Evolutionary conservation across 2,113 vertebrate genomes (phyloP).

Genomic region (Chrysochloris asiatica): DNA sequence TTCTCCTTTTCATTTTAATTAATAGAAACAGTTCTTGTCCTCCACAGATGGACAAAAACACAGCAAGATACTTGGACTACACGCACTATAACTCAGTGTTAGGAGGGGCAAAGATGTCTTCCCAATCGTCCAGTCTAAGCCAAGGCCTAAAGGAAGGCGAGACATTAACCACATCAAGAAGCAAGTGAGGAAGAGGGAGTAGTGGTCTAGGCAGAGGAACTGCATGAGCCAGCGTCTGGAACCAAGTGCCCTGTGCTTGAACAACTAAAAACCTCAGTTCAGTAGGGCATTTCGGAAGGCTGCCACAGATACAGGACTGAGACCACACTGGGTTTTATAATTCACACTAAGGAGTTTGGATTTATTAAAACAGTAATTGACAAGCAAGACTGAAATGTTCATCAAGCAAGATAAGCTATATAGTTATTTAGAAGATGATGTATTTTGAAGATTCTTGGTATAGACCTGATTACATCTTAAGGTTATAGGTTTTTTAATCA

Average conservation of each 20-base stretch:
- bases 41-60: not conserved
- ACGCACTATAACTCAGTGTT: not conserved
- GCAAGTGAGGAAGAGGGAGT: not conserved
- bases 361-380: not conserved
- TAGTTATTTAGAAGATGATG: constrained; percentile 46
- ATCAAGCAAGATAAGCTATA: constrained; percentile 31
- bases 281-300: not conserved
- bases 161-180: not conserved
- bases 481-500: constrained; percentile 28
- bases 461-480: constrained; percentile 32
- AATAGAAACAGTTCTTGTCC: not conserved
- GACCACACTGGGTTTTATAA: not conserved
- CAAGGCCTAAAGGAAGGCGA: not conserved
- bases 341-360: not conserved
- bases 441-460: constrained; percentile 53
- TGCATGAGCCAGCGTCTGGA: not conserved
- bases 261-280: not conserved
- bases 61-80: not conserved
- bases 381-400: constrained; percentile 42
- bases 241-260: not conserved
- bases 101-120: not conserved
- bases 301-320: not conserved
- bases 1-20: not conserved
- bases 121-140: not conserved
- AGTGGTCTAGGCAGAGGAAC: not conserved